Evolutionary conservation across 1,140 invertebrate species (phyloP).

Genomic region (Drosophila rufa): DNA sequence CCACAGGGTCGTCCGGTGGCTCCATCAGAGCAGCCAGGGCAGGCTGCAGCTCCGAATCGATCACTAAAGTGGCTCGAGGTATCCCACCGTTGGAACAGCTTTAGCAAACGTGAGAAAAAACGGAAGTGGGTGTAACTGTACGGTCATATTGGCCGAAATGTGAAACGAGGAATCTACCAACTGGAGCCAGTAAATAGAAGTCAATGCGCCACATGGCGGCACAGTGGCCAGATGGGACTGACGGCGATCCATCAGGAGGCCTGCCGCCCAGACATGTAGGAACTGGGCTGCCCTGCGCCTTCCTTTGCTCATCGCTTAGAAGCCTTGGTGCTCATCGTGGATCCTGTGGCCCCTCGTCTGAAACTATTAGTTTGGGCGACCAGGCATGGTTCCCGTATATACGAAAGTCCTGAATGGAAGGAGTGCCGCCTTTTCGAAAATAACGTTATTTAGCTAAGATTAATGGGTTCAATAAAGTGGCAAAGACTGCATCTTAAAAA

Average conservation of each 20-base stretch:
- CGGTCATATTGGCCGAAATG: not conserved
- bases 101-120: too few relatives aligned
- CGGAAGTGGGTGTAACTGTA: not conserved
- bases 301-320: not conserved
- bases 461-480: not conserved
- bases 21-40: not conserved
- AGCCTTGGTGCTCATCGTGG: not conserved
- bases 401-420: not conserved
- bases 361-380: not conserved
- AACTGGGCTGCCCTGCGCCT: not conserved
- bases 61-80: too few relatives aligned
- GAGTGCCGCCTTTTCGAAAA: not conserved
- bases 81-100: too few relatives aligned
- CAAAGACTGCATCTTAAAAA: not conserved
- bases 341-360: not conserved
- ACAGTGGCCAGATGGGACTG: not conserved
- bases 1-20: not conserved
- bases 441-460: too few relatives aligned
- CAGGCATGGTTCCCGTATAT: not conserved
- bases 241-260: not conserved
- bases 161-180: not conserved
- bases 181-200: not conserved
- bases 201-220: conserved; percentile 1
- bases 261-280: not conserved
- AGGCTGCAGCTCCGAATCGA: too few relatives aligned